Base-by-base conservation (phyloP, 1,140 invertebrate species). In the Rhynchophorus ferrugineus region DNA sequence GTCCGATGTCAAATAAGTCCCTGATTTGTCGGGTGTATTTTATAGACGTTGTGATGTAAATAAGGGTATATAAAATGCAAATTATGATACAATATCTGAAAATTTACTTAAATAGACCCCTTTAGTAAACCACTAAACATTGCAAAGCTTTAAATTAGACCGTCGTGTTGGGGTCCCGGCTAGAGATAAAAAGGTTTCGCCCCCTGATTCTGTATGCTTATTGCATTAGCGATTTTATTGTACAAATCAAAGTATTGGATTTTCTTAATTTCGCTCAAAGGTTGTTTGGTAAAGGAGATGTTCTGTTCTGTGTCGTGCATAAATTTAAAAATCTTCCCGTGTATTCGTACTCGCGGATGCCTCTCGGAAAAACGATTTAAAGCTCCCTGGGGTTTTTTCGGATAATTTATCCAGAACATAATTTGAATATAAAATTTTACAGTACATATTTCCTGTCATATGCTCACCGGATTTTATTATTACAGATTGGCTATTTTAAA, bases 371-470 rank as follows among this genome's bases (percentile, higher is more conserved):
- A 53, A 46, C 50, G 52, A 54, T 54, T 54, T 54, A 54, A 44
- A 7, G 52, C 44, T 43, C 52, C 52, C 52, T 16, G 35, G 45
- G 33, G 52, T 18, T 11, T n/a, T 17, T 24, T 33, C 21, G 24
- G 42, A 48, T 54, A 48, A 54, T 54, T 54, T 24, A 37, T 54
- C 18, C 37, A 29, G 16, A 16, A 38, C 22, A 56, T 37, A 45
- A 49, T 56, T 56, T 56, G 41, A 47, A 49, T 56, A 45, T 56
- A 54, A 59, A 61, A 58, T 61, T 61, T 61, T 61, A 59, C 57
- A 59, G 57, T 61, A 61, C 53, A 61, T 61, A 57, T 61, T 60
- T 52, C 50, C 55, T 51, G 54, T 57, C 58, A 49, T 39, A 50
- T 55, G 46, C 45, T 51, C 37, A 44, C 41, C 47, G 44, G 55